Base-by-base conservation (phyloP, 2,888 invertebrate genomes). In the Hirtodrosophila duncani region DNA sequence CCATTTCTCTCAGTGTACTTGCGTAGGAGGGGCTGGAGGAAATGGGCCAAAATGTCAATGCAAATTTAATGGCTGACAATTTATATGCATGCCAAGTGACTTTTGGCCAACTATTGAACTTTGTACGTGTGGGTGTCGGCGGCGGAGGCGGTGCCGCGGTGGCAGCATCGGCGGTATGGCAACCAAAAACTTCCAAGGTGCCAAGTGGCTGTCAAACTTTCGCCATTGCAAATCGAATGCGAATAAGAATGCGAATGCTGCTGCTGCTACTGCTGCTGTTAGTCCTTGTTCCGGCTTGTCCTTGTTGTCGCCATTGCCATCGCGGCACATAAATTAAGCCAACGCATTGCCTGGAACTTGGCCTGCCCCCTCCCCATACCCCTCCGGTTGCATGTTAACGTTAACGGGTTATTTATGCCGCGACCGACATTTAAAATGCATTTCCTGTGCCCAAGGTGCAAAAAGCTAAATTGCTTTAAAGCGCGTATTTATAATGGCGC, bases 51-150 rank as follows among this genome's bases (percentile, higher is more conserved):
- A 80, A 75, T 78, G 74, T 81, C 81, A 81, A 75, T 75, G 74
- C 79, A 75, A 75, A 75, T 75, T 75, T 75, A 75, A 75, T 75
- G 74, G 81, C 79, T 67, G 72, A 75, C 81, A 75, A 75, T 75
- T 75, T 75, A 75, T 75, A 75, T 75, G 81, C 72, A 74, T 80
- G 78, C 81, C 72, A 80, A 74, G 72, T 80, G 72, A 80, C 72
- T 81, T 74, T 74, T 81, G 74, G 74, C 71, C 71, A 71, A 79
- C 79, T 71, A 61, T 77, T 79, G 80, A 71, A 71, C 79, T 71
- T 71, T 71, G 44, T 52, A 38, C 67, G 51, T 44, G 26, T 56
- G 45, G 36, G 5, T 30, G n/a, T 29, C 20, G 5, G 34, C n/a
- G 8, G 43, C 17, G 45, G 29, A 56, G 20, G 36, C 13, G 50